A percentile compares a stretch with the other conserved stretches of the same genome.
These are phyloP conservation scores for Drosophila sp. DNA, from an alignment of 1,140 invertebrate genomes.

Conservation along the genomic window DNA sequence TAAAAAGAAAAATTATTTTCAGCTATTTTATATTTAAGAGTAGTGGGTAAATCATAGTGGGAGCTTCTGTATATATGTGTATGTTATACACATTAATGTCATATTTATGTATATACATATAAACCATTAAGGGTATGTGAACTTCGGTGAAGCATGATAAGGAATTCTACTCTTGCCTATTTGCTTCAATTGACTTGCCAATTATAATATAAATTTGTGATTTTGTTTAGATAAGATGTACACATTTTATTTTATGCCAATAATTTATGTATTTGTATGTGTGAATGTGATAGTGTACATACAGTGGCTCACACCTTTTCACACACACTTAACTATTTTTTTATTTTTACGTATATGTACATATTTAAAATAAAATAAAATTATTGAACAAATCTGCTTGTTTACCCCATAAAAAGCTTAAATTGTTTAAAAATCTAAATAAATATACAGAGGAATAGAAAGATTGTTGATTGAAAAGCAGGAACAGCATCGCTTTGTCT, in stretches of 20 bases:
- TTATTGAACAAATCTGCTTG: no score
- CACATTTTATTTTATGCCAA: background rate
- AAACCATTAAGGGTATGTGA: conserved; percentile 1
- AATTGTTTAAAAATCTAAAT: no score
- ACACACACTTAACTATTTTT: no score
- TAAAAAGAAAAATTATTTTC: no score
- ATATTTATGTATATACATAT: background rate
- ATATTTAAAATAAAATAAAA: no score
- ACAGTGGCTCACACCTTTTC: no score
- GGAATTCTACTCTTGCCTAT: background rate
- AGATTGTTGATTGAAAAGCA: background rate
- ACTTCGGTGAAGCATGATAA: background rate
- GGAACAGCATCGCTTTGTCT: conserved; percentile 9
- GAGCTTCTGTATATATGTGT: no score
- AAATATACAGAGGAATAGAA: conserved; percentile 1
- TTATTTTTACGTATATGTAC: no score
- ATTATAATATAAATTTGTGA: conserved; percentile 1
- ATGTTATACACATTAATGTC: no score
- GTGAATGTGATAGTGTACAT: background rate
- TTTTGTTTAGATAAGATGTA: conserved; percentile 15
- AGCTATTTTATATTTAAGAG: no score
- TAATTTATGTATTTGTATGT: background rate
- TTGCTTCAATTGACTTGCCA: background rate
- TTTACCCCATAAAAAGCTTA: no score
- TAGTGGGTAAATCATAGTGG: no score